These are phyloP conservation scores for Silurus glanis DNA, from an alignment of 2,113 vertebrate species.

Conservation along the genomic window DNA sequence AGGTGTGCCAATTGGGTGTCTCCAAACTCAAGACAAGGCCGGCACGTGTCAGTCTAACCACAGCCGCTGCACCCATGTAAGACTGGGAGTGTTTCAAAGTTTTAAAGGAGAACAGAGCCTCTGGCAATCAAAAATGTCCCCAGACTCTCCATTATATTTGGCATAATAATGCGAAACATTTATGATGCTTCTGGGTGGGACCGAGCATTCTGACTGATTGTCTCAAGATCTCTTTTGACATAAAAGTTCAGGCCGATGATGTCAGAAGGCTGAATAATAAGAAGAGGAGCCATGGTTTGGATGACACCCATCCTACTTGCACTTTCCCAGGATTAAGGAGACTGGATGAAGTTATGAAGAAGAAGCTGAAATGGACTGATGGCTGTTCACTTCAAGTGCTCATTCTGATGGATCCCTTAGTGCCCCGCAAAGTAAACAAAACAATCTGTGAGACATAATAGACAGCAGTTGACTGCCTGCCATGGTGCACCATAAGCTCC, in stretches of 20 bases:
- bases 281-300: conserved; percentile 13
- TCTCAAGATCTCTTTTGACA: conserved; percentile 8
- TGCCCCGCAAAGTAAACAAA: background rate
- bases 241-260: conserved; percentile 12
- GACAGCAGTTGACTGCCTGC: conserved; percentile 32
- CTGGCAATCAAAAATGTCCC: conserved; percentile 10
- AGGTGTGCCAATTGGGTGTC: conserved; percentile 35
- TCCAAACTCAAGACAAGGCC: conserved; percentile 42
- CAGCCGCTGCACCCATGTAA: conserved; percentile 30
- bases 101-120: conserved; percentile 22
- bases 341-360: background rate
- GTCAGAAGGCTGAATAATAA: conserved; percentile 21
- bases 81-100: background rate
- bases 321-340: background rate
- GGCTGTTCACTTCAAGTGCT: background rate
- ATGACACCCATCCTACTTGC: conserved; percentile 20
- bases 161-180: conserved; percentile 6
- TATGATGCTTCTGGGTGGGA: conserved; percentile 18
- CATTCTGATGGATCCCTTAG: background rate
- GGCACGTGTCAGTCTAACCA: conserved; percentile 45
- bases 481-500: background rate
- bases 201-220: background rate
- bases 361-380: background rate
- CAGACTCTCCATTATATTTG: conserved; percentile 5
- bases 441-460: conserved; percentile 26